Percentiles rank a stretch among this genome's conserved stretches.
phyloP scores from a whole-genome alignment of 1,140 invertebrate genomes.

The Campoletis sonorensis region DNA sequence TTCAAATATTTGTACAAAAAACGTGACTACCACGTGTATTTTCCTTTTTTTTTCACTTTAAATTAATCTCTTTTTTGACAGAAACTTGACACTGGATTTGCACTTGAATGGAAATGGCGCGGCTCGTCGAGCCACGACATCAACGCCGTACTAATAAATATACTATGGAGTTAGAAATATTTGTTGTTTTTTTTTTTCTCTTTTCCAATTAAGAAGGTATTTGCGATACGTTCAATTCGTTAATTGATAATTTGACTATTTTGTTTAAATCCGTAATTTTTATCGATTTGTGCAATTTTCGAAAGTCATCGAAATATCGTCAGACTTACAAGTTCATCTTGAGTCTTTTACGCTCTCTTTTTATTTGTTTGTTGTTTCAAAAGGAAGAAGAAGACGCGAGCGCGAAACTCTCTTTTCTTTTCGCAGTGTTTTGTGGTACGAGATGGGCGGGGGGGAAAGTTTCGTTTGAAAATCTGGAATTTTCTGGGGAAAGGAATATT shows the following conservation, averaged over 20 bases:
- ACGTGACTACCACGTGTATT: background rate
- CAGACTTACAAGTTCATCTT: conserved; percentile 13
- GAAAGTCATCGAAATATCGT: conserved; percentile 13
- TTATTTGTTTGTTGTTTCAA: background rate
- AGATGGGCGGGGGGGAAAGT: too few species aligned
- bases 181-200: conserved; percentile 50
- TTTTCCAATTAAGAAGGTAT: conserved; percentile 60
- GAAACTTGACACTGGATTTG: conserved; percentile 66
- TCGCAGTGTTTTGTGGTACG: background rate
- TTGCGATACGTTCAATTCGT: conserved; percentile 62
- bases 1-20: background rate
- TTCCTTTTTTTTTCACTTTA: conserved; percentile 25
- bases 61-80: conserved; percentile 18
- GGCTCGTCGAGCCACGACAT: conserved; percentile 63
- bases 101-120: conserved; percentile 66
- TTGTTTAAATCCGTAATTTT: conserved; percentile 44
- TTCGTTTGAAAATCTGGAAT: too few species aligned
- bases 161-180: conserved; percentile 64
- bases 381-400: background rate
- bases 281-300: conserved; percentile 48
- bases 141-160: conserved; percentile 72
- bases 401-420: background rate
- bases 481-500: too few species aligned
- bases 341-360: conserved; percentile 8
- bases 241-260: too few species aligned